These are phyloP conservation scores for Tursiops truncatus DNA, from an alignment of 2,113 vertebrate species.

Conservation along the genomic window DNA sequence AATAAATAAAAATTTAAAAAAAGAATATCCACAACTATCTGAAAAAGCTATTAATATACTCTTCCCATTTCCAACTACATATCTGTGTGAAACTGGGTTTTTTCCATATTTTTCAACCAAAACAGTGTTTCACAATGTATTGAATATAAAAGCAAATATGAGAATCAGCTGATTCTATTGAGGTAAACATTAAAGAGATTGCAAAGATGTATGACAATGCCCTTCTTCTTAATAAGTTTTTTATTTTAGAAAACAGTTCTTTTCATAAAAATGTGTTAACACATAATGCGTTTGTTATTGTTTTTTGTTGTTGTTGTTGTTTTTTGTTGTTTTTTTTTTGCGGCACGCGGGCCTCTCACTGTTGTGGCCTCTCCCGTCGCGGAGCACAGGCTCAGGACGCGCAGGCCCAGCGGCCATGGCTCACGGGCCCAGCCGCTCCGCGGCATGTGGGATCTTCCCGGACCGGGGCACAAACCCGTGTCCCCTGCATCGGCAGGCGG, in stretches of 20 bases:
- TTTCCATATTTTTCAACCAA: constrained; percentile 1
- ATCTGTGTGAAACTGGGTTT: neutral
- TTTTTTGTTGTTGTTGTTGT: no score
- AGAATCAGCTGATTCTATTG: neutral
- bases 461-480: no score
- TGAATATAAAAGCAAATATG: neutral
- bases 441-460: no score
- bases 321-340: no score
- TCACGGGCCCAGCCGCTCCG: no score
- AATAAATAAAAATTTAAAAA: neutral
- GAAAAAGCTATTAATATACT: neutral
- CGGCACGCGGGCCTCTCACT: no score
- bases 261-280: neutral
- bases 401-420: no score
- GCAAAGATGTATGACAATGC: neutral
- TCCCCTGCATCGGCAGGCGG: no score
- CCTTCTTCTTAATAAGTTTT: constrained; percentile 4
- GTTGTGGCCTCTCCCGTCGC: no score
- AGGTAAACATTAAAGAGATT: neutral
- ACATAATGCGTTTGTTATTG: neutral
- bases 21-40: neutral
- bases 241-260: neutral
- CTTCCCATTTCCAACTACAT: neutral
- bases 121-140: neutral
- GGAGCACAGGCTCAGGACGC: no score